These are phyloP conservation scores for Pentalonia nigronervosa DNA, from an alignment of 1,140 invertebrate species.

Conservation along the genomic window DNA sequence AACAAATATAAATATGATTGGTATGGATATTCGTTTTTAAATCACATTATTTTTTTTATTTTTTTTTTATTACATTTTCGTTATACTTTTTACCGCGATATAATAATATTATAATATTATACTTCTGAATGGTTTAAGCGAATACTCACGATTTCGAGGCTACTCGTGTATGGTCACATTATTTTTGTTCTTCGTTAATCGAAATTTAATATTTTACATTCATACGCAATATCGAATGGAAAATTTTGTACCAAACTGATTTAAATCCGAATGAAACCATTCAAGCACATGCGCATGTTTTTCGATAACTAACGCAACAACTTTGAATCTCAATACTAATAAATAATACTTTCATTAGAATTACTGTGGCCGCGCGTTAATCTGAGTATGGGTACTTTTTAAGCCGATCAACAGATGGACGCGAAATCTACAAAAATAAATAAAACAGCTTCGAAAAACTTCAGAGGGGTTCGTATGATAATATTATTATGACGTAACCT, in stretches of 20 bases:
- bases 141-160: neutral
- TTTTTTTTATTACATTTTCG: neutral
- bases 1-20: neutral
- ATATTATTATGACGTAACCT: conserved; percentile 1
- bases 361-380: neutral
- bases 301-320: neutral
- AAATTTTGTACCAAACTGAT: neutral
- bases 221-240: neutral
- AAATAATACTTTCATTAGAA: neutral
- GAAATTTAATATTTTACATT: neutral
- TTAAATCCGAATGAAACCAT: neutral
- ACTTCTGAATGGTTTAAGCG: neutral
- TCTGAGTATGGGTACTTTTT: neutral
- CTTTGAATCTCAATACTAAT: conserved; percentile 3
- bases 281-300: neutral
- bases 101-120: neutral
- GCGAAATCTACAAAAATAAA: neutral
- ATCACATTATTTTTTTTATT: no score
- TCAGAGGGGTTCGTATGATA: neutral
- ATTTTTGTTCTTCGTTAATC: neutral
- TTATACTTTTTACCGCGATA: neutral
- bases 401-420: neutral
- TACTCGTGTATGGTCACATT: neutral
- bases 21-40: neutral
- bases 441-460: neutral